Evolutionary conservation across 2,888 invertebrate genomes (phyloP).

Genomic region (Cordilura impudica): DNA sequence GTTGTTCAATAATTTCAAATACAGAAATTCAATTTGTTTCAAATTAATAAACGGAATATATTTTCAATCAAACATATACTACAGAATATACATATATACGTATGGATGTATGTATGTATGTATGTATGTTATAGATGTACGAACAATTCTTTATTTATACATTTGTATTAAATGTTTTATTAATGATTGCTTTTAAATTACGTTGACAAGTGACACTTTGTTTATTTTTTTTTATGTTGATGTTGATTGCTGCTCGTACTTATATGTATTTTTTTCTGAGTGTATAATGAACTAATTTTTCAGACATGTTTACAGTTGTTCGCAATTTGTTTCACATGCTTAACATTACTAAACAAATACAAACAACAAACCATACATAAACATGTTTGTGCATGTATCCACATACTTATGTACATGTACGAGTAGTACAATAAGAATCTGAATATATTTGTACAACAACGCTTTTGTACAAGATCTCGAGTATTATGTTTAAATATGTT

Average conservation of each 20-base stretch:
- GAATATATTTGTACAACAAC: conserved; percentile 40
- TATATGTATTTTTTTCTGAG: conserved; percentile 42
- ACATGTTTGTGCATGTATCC: background rate
- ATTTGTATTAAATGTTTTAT: conserved; percentile 67
- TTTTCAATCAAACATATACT: background rate
- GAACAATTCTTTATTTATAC: conserved; percentile 39
- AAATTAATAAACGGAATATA: conserved; percentile 26
- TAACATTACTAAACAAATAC: conserved; percentile 59
- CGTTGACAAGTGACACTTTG: conserved; percentile 68
- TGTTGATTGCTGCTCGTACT: conserved; percentile 1
- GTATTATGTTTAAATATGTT: conserved; percentile 59
- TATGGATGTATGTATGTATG: conserved; percentile 25
- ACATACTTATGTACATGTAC: conserved; percentile 45
- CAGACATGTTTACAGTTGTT: conserved; percentile 66
- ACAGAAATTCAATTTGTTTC: conserved; percentile 38
- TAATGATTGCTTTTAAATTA: conserved; percentile 76
- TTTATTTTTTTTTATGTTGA: conserved; percentile 37
- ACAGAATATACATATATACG: background rate
- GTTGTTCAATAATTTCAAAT: conserved; percentile 47
- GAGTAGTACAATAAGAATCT: conserved; percentile 36
- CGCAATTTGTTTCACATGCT: conserved; percentile 65
- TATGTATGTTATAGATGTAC: background rate
- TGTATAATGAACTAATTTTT: conserved; percentile 64
- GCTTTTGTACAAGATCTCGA: conserved; percentile 58
- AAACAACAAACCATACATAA: background rate